Base-by-base conservation (phyloP, 2,113 vertebrate genomes). In the Gnathonemus longibarbis region DNA sequence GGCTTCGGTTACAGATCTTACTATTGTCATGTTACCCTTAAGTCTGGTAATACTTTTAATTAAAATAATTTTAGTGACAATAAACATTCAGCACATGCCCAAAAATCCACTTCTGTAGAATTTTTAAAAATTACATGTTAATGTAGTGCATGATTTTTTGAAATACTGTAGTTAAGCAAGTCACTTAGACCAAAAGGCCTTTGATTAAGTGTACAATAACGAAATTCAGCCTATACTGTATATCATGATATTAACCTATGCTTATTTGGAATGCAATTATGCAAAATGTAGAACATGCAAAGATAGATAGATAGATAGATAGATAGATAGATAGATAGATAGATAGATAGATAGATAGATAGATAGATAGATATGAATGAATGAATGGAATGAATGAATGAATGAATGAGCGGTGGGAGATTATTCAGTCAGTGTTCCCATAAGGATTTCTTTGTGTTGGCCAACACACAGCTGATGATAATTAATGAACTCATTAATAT, bases 401-500 rank as follows among this genome's bases (percentile, higher is more conserved):
- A 70, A 70, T 31, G 62, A 70, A 27, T 83, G 5, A 2, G 77
- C 17, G 1, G 45, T 84, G 21, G 83, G 24, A 42, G 83, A 84
- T 84, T 87, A 35, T n/a, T 53, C 27, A 31, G 49, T 50, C 15
- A 35, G 17, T 21, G 50, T 88, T 62, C 19, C 21, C 5, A 58
- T 88, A 62, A 24, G 52, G 31, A 88, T 88, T 88, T 45, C 3
- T 88, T 62, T 45, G 31, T 62, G 39, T 88, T 48, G 39, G 39
- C 87, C 31, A 88, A 88, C 19, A 45, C 56, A 46, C 66, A 62
- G 87, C 87, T 74, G 85, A 85, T 87, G 52, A 96, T 95, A 96
- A 94, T 94, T 94, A 94, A 96, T 95, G 94, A 96, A 96, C 93
- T 95, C 94, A 96, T 96, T 96, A 96, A 93, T 96, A 94, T 95